phyloP scores from a whole-genome alignment of 30 jellyfish, hydroid and myxozoan species.

The Hydractinia symbiolongicarpus region DNA sequence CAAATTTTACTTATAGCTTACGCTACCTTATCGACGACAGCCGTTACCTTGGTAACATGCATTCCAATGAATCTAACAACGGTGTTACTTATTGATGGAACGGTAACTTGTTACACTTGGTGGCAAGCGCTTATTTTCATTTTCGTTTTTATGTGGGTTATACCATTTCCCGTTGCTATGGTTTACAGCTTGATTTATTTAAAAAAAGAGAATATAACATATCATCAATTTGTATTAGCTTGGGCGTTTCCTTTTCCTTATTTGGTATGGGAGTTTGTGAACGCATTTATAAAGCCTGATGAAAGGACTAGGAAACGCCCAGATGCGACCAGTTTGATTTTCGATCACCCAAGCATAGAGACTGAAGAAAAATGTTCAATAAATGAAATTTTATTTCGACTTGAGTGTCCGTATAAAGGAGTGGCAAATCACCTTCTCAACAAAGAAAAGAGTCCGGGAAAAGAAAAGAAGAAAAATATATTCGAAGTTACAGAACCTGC shows the following conservation, averaged over 20 bases:
- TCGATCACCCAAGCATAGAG: neutral
- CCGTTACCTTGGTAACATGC: constrained; percentile 64
- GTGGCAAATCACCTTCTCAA: constrained; percentile 1
- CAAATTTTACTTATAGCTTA: constrained; percentile 66
- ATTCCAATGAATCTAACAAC: constrained; percentile 46
- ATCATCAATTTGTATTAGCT: constrained; percentile 49
- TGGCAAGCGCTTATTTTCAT: constrained; percentile 54
- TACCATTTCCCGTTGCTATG: constrained; percentile 85
- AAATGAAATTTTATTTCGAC: constrained; percentile 49
- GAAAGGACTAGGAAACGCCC: neutral
- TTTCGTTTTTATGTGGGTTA: constrained; percentile 56
- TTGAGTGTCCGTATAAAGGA: constrained; percentile 65
- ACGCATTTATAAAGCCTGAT: neutral
- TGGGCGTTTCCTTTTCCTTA: constrained; percentile 63
- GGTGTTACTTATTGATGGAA: constrained; percentile 87
- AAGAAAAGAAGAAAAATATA: neutral
- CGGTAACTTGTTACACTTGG: constrained; percentile 70
- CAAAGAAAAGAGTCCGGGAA: neutral
- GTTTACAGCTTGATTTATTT: constrained; percentile 39
- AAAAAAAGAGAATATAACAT: constrained; percentile 26
- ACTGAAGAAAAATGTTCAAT: constrained; percentile 27
- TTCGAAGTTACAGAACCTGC: constrained; percentile 54
- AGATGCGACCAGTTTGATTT: neutral
- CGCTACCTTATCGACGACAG: constrained; percentile 74
- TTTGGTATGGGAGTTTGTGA: constrained; percentile 29